Evolutionary conservation across 2,888 invertebrate species (phyloP).

Genomic region (Mythimna loreyi): DNA sequence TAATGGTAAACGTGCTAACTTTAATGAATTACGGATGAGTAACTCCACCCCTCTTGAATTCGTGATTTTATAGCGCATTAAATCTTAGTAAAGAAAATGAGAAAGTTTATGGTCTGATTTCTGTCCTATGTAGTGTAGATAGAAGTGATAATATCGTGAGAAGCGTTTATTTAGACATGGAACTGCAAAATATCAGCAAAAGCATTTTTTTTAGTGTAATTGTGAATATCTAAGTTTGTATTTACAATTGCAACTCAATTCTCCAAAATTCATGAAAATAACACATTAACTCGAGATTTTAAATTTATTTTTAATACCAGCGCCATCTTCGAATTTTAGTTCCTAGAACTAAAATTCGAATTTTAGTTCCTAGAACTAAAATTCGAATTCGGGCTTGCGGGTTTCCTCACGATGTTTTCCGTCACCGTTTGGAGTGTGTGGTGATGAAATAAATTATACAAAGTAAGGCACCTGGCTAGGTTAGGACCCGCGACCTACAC

Average conservation of each 20-base stretch:
- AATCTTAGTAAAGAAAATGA: conserved; percentile 82
- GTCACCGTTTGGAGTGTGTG: no score
- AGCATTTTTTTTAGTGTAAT: background rate
- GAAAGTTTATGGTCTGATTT: conserved; percentile 79
- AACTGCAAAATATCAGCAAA: background rate
- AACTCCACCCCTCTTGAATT: conserved; percentile 82
- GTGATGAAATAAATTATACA: no score
- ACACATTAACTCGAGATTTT: background rate
- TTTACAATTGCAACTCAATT: background rate
- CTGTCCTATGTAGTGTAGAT: conserved; percentile 63
- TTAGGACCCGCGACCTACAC: no score
- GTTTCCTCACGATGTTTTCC: no score
- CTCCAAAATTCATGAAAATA: background rate
- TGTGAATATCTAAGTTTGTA: background rate
- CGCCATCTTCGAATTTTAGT: no score
- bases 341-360: no score
- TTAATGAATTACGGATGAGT: conserved; percentile 89
- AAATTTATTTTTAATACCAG: conserved; percentile 8
- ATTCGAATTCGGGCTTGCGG: no score
- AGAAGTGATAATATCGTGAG: conserved; percentile 35
- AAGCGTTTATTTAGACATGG: background rate
- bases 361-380: no score
- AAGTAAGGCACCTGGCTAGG: no score
- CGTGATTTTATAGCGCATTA: conserved; percentile 84
- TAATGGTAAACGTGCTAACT: conserved; percentile 85